Evolutionary conservation across 92 coral and sea anemone genomes (phyloP), one percentile per base, ranked within the genome.

Genomic region (Zoanthus gigantus): DNA sequence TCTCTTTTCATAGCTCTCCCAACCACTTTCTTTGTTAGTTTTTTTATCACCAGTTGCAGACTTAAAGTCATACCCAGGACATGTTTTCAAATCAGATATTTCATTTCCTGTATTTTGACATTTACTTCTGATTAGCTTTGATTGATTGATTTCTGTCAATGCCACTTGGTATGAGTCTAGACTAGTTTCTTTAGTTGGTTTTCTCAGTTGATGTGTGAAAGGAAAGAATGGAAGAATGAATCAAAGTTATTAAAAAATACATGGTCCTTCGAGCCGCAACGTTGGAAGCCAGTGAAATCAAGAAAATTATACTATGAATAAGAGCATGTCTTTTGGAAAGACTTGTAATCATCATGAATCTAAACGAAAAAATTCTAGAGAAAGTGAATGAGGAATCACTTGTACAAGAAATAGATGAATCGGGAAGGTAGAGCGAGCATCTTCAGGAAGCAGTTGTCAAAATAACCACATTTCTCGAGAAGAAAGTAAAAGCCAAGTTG

Each of bases 181-280:
- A 50, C 6, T 71, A 23, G 75, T 73, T 73, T 23, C 75, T 23
- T 23, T 23, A 71, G 75, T 29, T 71, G 54, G 32, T 13, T 42
- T 73, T 73, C 78, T 23, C 23, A 23, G 46, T 73, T 54, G 42
- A 56, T 73, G 78, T 73, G 78, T 23, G 78, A 23, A 44, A 73
- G 78, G 45, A 56, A 73, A 73, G 12, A 73, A 73, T 73, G 78
- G 78, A 73, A 73, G 42, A 73, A 73, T 42, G 78, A 44, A 73
- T 73, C 32, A n/a, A 66, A 79, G 31, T 54, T 56, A 42, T 71
- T 71, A 71, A 23, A 23, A 23, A 23, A 23, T 23, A 23, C 32
- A 44, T 76, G 80, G 80, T 76, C 80, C 80, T 76, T n/a, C 80
- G 63, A 76, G 80, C 80, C 63, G 80, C 78, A 65, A 76, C 52